Conservation (phyloP, 1,140 invertebrate genomes). For the Lordiphosa mommai region DNA sequence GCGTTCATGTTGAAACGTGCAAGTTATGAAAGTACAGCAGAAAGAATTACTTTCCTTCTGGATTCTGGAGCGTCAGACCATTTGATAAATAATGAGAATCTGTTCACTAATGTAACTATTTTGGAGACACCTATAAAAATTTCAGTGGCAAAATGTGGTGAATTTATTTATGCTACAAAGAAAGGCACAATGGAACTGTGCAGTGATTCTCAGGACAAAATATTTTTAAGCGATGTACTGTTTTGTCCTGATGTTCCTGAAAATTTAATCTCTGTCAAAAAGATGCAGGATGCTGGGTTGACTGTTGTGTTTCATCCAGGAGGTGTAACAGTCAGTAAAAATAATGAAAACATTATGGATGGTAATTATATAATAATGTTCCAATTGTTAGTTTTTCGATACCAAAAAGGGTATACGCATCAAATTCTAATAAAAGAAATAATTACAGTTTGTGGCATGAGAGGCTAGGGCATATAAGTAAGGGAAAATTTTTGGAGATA, state of each 20-base stretch:
- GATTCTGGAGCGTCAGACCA: background rate
- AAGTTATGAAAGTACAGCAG: background rate
- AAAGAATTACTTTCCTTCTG: background rate
- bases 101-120: background rate
- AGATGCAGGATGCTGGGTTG: conserved; percentile 24
- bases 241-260: conserved; percentile 25
- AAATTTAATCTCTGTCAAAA: conserved; percentile 30
- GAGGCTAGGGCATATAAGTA: conserved; percentile 6
- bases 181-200: too few relatives aligned
- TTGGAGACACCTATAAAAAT: background rate
- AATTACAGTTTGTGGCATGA: conserved; percentile 9
- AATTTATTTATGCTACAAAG: background rate
- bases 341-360: conserved; percentile 10
- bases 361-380: conserved; percentile 43
- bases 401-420: too few relatives aligned
- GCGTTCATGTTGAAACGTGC: background rate
- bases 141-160: background rate
- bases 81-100: background rate
- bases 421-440: background rate
- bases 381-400: background rate
- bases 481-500: conserved; percentile 10
- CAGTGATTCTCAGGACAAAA: conserved; percentile 11
- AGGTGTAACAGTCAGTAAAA: conserved; percentile 34
- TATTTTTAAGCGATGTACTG: conserved; percentile 16
- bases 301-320: conserved; percentile 28